phyloP scores from a whole-genome alignment of 2,888 invertebrate species.

The Macropis europaea region DNA sequence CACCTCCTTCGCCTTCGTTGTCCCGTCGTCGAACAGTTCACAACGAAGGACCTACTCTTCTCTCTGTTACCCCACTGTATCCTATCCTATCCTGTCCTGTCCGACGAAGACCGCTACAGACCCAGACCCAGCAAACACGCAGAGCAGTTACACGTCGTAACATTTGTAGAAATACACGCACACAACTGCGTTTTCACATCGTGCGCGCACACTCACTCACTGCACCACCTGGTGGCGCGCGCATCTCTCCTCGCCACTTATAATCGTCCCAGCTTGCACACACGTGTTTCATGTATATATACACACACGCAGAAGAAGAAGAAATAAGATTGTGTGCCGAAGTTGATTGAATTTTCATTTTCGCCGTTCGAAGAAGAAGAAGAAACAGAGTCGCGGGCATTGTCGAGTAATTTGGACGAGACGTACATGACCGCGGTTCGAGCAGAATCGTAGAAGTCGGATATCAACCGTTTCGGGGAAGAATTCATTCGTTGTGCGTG shows the following conservation, averaged over 20 bases:
- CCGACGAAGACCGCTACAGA: constrained; percentile 35
- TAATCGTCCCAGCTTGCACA: constrained; percentile 28
- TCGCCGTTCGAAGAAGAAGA: too few species aligned
- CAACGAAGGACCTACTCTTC: constrained; percentile 52
- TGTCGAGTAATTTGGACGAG: too few species aligned
- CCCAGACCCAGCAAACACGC: neutral
- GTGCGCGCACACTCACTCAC: constrained; percentile 55
- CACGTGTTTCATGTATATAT: constrained; percentile 13
- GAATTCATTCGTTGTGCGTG: too few species aligned
- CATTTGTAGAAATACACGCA: constrained; percentile 52
- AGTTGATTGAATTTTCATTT: constrained; percentile 32
- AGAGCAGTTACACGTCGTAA: constrained; percentile 43
- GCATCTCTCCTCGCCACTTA: constrained; percentile 57
- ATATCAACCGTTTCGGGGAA: too few species aligned
- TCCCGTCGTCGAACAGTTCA: constrained; percentile 14
- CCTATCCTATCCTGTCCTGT: constrained; percentile 44
- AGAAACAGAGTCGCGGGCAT: too few species aligned
- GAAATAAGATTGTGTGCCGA: constrained; percentile 13
- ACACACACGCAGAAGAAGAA: too few species aligned
- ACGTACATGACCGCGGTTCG: too few species aligned
- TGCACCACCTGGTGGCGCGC: constrained; percentile 66
- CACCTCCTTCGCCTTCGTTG: constrained; percentile 20
- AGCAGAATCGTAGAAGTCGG: too few species aligned
- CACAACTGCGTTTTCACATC: constrained; percentile 38
- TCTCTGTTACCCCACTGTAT: constrained; percentile 55